phyloP scores from a whole-genome alignment of 2,797 vertebrate genomes.

The Nyctibius grandis region DNA sequence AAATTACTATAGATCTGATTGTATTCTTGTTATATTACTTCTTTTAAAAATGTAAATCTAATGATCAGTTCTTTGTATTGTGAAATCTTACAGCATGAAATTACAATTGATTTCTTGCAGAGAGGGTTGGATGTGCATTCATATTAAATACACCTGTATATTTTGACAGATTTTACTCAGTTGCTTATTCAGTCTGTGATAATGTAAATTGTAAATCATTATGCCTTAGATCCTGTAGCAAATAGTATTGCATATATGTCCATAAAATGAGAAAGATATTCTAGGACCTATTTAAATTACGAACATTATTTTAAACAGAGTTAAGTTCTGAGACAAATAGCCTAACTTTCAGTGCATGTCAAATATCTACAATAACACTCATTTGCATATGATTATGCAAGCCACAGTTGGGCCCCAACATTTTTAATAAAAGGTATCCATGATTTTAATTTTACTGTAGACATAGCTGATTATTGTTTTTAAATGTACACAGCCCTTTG shows the following conservation, averaged over 20 bases:
- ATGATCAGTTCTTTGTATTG: neutral
- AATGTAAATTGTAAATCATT: neutral
- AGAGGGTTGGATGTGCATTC: neutral
- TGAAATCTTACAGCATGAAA: neutral
- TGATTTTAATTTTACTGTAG: neutral
- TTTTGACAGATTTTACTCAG: neutral
- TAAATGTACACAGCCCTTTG: neutral
- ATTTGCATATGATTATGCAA: neutral
- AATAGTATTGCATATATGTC: neutral
- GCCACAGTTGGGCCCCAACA: fast-evolving
- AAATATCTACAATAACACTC: neutral
- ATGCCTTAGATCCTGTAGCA: neutral
- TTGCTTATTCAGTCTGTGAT: neutral
- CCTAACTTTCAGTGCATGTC: neutral
- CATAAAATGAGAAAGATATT: neutral
- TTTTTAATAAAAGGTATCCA: neutral
- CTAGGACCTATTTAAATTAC: neutral
- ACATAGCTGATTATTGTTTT: neutral
- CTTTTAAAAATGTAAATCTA: neutral
- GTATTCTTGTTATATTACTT: neutral
- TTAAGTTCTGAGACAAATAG: neutral
- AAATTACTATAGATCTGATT: neutral
- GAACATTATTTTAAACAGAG: neutral
- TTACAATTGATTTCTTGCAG: neutral
- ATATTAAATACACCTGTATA: neutral